Base-by-base conservation (phyloP, 2,113 vertebrate species). In the Pluvianellus socialis region DNA sequence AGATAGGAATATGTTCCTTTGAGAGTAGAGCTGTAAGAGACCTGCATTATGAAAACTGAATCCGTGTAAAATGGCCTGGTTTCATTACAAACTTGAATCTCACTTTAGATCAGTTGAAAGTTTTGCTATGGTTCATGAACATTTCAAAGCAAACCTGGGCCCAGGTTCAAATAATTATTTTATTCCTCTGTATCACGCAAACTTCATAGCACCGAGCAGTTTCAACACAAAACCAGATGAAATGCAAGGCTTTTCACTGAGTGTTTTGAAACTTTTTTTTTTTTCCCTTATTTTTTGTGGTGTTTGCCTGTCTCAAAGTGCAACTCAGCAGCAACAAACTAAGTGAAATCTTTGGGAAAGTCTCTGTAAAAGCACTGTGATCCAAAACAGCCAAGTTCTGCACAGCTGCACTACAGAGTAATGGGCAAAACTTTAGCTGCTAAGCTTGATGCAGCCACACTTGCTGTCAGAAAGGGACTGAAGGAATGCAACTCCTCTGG, bases 401-500 rank as follows among this genome's bases (percentile, higher is more conserved):
- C 91, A 91, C 92, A 97, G 86, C 95, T 97, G 95, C 62, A 14
- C 88, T 70, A 23, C 45, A 86, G 83, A 91, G 77, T 74, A 77
- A 86, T 92, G 77, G 83, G 95, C 86, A 92, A 92, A 90, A 79
- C 81, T 96, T 87, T 91, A 92, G 91, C 79, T 87, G 66, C 85
- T 88, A 38, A 94, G 94, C 84, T 94, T 71, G 89, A 91, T 83
- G 90, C 89, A 96, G 93, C 95, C 81, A 83, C 50, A 33, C 32
- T 96, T 3, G 0, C 92, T 95, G 95, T 97, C 96, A 97, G 90
- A 67, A 96, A 91, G 0, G 4, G 63, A 72, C 85, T 86, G 81
- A 94, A 97, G 86, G 97, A 98, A 97, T 98, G 98, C 87, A 86
- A 50, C 94, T 84, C 84, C 83, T 91, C 98, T 92, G 98, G 97